These are phyloP conservation scores for Chesias legatella DNA, from an alignment of 2,888 invertebrate species.

Conservation along the genomic window DNA sequence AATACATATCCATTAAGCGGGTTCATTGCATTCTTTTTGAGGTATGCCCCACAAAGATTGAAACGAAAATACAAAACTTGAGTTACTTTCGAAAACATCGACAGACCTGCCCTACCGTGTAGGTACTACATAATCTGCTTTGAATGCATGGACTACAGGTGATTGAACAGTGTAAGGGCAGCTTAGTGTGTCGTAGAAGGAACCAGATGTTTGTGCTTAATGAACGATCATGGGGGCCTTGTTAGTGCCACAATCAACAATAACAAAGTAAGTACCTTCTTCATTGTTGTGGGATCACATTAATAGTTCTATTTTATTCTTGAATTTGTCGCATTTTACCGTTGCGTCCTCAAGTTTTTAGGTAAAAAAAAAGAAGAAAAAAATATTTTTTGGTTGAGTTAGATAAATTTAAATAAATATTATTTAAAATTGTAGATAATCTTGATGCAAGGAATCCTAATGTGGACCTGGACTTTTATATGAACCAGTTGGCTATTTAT, in stretches of 20 bases:
- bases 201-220: slow-evolving; percentile 62
- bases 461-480: too few relatives aligned
- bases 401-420: too few relatives aligned
- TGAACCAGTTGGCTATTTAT: too few relatives aligned
- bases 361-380: slow-evolving; percentile 2
- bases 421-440: too few relatives aligned
- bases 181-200: slow-evolving; percentile 77
- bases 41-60: too few relatives aligned
- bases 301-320: slow-evolving; percentile 56
- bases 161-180: slow-evolving; percentile 53
- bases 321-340: slow-evolving; percentile 50
- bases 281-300: slow-evolving; percentile 72
- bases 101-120: slow-evolving; percentile 19
- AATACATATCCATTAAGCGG: too few relatives aligned
- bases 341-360: slow-evolving; percentile 53
- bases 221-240: slow-evolving; percentile 56
- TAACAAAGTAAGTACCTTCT: slow-evolving; percentile 66
- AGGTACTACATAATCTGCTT: slow-evolving; percentile 50
- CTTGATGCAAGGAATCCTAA: too few relatives aligned
- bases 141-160: slow-evolving; percentile 69
- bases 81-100: slow-evolving; percentile 23
- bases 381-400: too few relatives aligned
- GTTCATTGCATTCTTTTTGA: too few relatives aligned
- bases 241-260: slow-evolving; percentile 51
- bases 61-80: slow-evolving; percentile 14